Base-by-base conservation (phyloP, 53 echinoderm and acorn worm genomes). In the Luidia sarsii region DNA sequence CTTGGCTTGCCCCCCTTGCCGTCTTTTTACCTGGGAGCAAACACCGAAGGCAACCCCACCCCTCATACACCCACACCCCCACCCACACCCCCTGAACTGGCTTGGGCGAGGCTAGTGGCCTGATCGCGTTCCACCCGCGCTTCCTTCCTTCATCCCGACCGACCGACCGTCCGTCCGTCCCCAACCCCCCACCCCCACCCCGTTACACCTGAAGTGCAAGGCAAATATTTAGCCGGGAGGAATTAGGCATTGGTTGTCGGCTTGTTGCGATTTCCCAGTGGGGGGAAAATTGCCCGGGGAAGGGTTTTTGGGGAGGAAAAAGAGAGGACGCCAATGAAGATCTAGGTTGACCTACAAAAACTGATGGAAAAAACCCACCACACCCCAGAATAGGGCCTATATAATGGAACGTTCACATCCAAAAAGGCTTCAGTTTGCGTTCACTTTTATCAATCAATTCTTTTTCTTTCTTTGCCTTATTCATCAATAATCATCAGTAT, bases 201-300 rank as follows among this genome's bases (percentile, higher is more conserved):
- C 75, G 75, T 41, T 75, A 75, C 75, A 75, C 75, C 75, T 75
- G 75, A 75, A 75, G 75, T 75, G 75, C 75, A 75, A 59, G 59
- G 75, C 60, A 75, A 75, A 75, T 75, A 75, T 75, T 75, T 75
- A 59, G 75, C 75, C 75, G 75, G n/a, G 75, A 75, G 75, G 75
- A 75, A 75, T 75, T 75, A 75, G 39, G 75, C 57, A 75, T n/a
- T n/a, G n/a, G 57, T 75, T 75, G 75, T 59, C 60, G 43, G 75
- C 75, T 57, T 75, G 75, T 75, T 75, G 59, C 59, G 57, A 75
- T 75, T 75, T 75, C 75, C 59, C 57, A 7, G 57, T 7, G 39
- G 59, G 59, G 34, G 38, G 57, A 33, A 65, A 33, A 13, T 2
- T 38, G 15, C 39, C 20, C 23, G 15, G 65, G 61, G 31, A 33